Evolutionary conservation across 2,888 invertebrate species (phyloP).

Genomic region (Pterostichus niger): DNA sequence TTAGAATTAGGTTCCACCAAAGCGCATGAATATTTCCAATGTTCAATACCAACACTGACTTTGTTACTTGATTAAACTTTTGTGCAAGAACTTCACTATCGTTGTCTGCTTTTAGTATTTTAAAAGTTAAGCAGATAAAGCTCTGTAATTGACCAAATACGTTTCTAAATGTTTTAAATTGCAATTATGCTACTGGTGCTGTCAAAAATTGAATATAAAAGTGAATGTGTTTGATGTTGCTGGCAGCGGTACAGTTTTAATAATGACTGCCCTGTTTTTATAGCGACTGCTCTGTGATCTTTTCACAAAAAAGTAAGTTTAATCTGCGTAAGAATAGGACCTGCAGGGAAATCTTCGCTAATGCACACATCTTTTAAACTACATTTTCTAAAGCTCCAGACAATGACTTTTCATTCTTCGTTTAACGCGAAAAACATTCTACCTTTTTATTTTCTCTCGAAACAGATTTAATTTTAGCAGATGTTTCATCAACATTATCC

Average conservation of each 20-base stretch:
- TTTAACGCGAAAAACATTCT: conserved; percentile 39
- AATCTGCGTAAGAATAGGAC: not conserved
- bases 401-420: conserved; percentile 18
- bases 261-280: not conserved
- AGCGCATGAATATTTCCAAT: too few species aligned
- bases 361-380: conserved; percentile 28
- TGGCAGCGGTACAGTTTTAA: not conserved
- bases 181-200: too few species aligned
- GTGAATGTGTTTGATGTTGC: not conserved
- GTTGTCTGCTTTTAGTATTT: too few species aligned
- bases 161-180: too few species aligned
- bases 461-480: conserved; percentile 14
- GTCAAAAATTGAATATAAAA: not conserved
- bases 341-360: conserved; percentile 41
- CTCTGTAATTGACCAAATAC: too few species aligned
- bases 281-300: not conserved
- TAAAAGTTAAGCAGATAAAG: too few species aligned
- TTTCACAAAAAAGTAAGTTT: not conserved
- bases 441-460: not conserved
- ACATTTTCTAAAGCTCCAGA: conserved; percentile 19
- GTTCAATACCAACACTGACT: too few species aligned
- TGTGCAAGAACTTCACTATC: too few species aligned
- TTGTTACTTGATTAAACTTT: too few species aligned
- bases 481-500: too few species aligned
- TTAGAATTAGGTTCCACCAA: too few species aligned